A percentile compares a stretch with the other conserved stretches of the same genome.
Conservation (phyloP, 2,888 invertebrate species). For the Coelogynopora nodosa region DNA sequence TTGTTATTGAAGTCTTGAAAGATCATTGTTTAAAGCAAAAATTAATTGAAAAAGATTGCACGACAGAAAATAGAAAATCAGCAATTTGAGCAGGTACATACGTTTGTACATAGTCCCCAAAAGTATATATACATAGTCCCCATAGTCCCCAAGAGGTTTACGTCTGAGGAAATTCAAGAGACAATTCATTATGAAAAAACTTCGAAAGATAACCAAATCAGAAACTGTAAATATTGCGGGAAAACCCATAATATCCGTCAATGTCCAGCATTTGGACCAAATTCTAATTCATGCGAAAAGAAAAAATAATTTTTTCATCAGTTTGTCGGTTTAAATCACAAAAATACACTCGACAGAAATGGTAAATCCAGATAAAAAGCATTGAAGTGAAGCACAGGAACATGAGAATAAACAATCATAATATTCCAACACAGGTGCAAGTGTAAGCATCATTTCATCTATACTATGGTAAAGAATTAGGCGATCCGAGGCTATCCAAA, state of each 20-base stretch:
- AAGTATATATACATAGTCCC: background rate
- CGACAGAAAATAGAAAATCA: background rate
- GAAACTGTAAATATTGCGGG: slow-evolving; percentile 21
- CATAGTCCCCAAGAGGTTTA: background rate
- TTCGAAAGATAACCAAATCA: slow-evolving; percentile 22
- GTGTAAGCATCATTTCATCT: slow-evolving; percentile 7
- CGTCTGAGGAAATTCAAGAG: slow-evolving; percentile 12
- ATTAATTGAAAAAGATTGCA: background rate
- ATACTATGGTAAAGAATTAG: background rate
- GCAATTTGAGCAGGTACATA: background rate
- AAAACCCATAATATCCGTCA: slow-evolving; percentile 12
- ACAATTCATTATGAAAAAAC: background rate
- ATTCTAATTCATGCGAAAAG: slow-evolving; percentile 7
- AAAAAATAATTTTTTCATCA: background rate
- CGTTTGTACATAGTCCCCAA: background rate
- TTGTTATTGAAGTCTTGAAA: background rate
- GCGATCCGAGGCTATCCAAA: background rate
- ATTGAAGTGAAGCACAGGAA: background rate
- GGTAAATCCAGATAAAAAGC: slow-evolving; percentile 14
- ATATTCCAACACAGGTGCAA: slow-evolving; percentile 13
- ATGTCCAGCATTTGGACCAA: background rate
- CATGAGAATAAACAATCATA: background rate
- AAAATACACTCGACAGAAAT: slow-evolving; percentile 26
- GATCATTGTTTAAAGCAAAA: background rate
- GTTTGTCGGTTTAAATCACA: slow-evolving; percentile 23